Conservation (phyloP, 2,888 invertebrate genomes). For the Cabera pusaria region DNA sequence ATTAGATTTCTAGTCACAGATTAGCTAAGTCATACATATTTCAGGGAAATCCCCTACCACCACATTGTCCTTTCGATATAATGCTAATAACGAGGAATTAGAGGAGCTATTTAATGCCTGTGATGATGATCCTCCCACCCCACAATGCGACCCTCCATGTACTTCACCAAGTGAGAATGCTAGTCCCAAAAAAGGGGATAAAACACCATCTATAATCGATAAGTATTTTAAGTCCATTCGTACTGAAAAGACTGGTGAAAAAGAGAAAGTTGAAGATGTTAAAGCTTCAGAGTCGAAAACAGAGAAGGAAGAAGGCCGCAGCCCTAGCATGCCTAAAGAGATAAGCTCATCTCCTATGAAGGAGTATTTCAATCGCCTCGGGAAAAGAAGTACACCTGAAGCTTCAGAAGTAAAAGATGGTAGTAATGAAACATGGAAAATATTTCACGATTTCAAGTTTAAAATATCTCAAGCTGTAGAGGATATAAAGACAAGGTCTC, state of each 20-base stretch:
- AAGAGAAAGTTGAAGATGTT: constrained; percentile 61
- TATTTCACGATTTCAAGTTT: constrained; percentile 88
- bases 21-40: constrained; percentile 32
- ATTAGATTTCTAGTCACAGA: no score
- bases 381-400: constrained; percentile 86
- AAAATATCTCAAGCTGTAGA: constrained; percentile 91
- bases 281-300: constrained; percentile 52
- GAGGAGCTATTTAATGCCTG: constrained; percentile 87
- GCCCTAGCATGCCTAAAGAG: constrained; percentile 54
- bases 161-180: constrained; percentile 59
- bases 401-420: constrained; percentile 68
- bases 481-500: constrained; percentile 88
- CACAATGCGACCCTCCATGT: constrained; percentile 69
- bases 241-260: constrained; percentile 57
- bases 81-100: constrained; percentile 89
- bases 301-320: constrained; percentile 48
- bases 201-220: constrained; percentile 71
- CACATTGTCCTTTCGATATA: constrained; percentile 86
- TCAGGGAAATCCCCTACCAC: constrained; percentile 74
- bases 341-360: constrained; percentile 80
- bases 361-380: constrained; percentile 81
- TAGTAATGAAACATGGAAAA: constrained; percentile 87
- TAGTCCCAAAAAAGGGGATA: constrained; percentile 72
- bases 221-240: constrained; percentile 78
- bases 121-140: constrained; percentile 81